Evolutionary conservation across 2,888 invertebrate genomes (phyloP).

Genomic region (Dryococelus australis): DNA sequence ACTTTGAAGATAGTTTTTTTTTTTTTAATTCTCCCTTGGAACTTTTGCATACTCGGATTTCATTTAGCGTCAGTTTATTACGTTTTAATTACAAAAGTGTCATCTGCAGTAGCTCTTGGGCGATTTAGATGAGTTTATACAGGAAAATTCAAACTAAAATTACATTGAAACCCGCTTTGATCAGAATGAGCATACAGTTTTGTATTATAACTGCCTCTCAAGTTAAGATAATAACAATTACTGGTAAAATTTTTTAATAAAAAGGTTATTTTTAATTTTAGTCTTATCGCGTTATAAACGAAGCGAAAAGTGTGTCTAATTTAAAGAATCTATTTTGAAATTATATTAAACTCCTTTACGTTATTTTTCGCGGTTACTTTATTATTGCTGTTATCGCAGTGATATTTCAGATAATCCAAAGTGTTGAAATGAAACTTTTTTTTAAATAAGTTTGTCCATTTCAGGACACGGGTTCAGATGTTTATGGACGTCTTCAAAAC

Average conservation of each 20-base stretch:
- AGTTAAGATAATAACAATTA: neutral
- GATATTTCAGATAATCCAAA: neutral
- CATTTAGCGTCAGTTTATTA: neutral
- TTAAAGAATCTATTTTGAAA: no score
- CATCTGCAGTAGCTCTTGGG: neutral
- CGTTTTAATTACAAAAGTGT: conserved; percentile 10
- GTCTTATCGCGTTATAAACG: neutral
- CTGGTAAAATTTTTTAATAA: neutral
- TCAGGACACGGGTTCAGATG: no score
- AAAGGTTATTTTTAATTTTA: neutral
- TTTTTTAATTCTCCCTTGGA: neutral
- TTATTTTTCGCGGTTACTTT: no score
- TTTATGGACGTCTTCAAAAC: no score
- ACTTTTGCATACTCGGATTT: neutral
- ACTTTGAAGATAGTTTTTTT: neutral
- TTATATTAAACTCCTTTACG: no score
- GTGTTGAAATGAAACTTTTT: no score
- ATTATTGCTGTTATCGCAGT: neutral
- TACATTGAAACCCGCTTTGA: neutral
- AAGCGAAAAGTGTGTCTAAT: no score
- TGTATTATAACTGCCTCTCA: neutral
- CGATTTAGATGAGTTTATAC: neutral
- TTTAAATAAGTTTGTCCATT: no score
- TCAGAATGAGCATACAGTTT: neutral
- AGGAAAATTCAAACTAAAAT: neutral